Evolutionary conservation across 2,113 vertebrate genomes (phyloP), one percentile per base, ranked within the genome.

Genomic region (Oreochromis spilurus): DNA sequence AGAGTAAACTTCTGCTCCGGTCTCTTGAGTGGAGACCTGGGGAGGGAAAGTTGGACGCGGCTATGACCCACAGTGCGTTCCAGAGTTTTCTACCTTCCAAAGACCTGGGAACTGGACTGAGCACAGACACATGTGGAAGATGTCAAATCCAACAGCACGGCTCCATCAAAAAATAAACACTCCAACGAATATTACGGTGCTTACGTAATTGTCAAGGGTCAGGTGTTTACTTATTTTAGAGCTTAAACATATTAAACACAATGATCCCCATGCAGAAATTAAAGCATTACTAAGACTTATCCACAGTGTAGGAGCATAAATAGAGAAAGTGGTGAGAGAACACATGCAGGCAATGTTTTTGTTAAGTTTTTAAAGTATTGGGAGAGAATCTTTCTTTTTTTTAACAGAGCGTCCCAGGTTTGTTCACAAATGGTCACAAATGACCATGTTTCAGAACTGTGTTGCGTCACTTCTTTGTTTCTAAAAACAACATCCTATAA

Each of bases 111-210:
- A 86, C 29, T 31, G 29, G 26, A 80, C 9, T 82, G 48, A 13
- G 24, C 9, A 11, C 9, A 19, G 75, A 87, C 90, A 94, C 89
- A 92, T 85, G 84, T 88, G 75, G 84, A 88, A 89, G 40, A 87
- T 4, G 62, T 91, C 79, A 89, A 91, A 72, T 9, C 53, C 83
- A 21, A 3, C 36, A 60, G 52, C n/a, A 34, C 2, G 6, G 57
- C 54, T 79, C 53, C 4, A 57, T 48, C 87, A 77, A 57, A 52
- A 72, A 86, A 72, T 34, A 78, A 87, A 89, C 58, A 57, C 55
- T 72, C 8, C 1, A 5, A 83, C 48, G 54, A 58, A 79, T 75
- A 84, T 90, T 36, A 26, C 6, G 29, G 54, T 5, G 43, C 70
- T 34, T 60, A 77, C 79, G 52, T 78, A 81, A 87, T 87, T 78